Percentiles rank a stretch among this genome's conserved stretches.
Evolutionary conservation across 2,113 vertebrate genomes (phyloP).

Genomic region (Pontoporia blainvillei): DNA sequence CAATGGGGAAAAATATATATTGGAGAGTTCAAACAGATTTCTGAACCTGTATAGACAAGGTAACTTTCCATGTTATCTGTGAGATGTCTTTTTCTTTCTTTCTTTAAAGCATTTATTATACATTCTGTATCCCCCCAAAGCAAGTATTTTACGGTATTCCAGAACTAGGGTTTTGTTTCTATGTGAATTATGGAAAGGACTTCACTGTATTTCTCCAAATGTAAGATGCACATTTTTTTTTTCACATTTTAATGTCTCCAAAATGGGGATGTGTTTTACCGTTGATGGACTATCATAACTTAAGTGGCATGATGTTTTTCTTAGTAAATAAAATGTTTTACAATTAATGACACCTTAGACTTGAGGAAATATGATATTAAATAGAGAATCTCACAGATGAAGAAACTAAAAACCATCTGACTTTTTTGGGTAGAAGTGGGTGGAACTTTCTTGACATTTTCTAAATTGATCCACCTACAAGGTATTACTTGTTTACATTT

Average conservation of each 20-base stretch:
- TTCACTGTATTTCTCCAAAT: conserved; percentile 53
- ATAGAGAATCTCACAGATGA: conserved; percentile 60
- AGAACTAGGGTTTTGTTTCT: conserved; percentile 56
- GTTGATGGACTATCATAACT: not conserved
- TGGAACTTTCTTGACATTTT: conserved; percentile 55
- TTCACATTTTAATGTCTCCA: conserved; percentile 22
- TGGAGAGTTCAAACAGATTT: conserved; percentile 77
- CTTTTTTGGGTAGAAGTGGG: conserved; percentile 41
- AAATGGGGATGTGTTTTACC: conserved; percentile 5
- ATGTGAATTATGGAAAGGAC: conserved; percentile 46
- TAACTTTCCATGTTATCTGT: conserved; percentile 73
- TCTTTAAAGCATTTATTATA: conserved; percentile 67
- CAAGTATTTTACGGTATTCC: conserved; percentile 49
- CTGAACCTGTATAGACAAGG: conserved; percentile 71
- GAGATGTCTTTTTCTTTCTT: conserved; percentile 67
- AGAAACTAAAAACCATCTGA: conserved; percentile 74
- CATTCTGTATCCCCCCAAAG: not conserved
- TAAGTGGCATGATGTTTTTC: not conserved
- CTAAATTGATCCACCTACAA: conserved; percentile 73
- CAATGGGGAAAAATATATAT: conserved; percentile 33
- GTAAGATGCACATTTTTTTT: not conserved
- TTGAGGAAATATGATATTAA: not conserved
- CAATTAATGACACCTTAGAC: not conserved
- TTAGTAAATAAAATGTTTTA: conserved; percentile 22
- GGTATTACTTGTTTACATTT: conserved; percentile 67